Percentiles rank a stretch among this genome's conserved stretches.
Evolutionary conservation across 2,113 vertebrate species (phyloP).

Genomic region (Ochotona curzoniae): DNA sequence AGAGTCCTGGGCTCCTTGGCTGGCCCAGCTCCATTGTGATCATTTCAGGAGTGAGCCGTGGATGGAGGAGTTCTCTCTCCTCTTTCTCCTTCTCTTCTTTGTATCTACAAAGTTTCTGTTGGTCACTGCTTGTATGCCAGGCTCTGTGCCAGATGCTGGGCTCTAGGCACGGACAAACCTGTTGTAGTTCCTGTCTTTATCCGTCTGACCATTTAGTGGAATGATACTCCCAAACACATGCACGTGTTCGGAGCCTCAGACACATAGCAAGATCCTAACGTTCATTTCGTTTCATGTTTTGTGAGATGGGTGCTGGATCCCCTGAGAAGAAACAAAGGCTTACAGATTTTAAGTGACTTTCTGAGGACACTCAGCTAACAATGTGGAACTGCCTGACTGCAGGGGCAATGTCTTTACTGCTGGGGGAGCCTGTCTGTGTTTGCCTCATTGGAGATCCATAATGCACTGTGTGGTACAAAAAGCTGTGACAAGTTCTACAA

Average conservation of each 20-base stretch:
- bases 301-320: background rate
- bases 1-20: no score
- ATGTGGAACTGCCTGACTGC: background rate
- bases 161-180: background rate
- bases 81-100: no score
- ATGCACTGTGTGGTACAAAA: background rate
- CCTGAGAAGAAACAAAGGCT: slow-evolving; percentile 21
- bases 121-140: background rate
- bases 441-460: background rate
- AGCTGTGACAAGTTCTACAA: background rate
- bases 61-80: no score
- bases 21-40: no score
- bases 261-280: background rate
- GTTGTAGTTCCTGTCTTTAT: background rate
- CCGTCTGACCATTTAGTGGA: background rate
- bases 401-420: background rate
- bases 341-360: slow-evolving; percentile 32
- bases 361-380: background rate
- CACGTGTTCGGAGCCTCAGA: background rate
- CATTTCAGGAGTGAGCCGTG: no score
- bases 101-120: slow-evolving; percentile 8
- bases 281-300: slow-evolving; percentile 42
- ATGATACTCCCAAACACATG: background rate
- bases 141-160: background rate
- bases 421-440: background rate